These are phyloP conservation scores for Lophotis ruficrista DNA, from an alignment of 2,113 vertebrate species.

Conservation along the genomic window DNA sequence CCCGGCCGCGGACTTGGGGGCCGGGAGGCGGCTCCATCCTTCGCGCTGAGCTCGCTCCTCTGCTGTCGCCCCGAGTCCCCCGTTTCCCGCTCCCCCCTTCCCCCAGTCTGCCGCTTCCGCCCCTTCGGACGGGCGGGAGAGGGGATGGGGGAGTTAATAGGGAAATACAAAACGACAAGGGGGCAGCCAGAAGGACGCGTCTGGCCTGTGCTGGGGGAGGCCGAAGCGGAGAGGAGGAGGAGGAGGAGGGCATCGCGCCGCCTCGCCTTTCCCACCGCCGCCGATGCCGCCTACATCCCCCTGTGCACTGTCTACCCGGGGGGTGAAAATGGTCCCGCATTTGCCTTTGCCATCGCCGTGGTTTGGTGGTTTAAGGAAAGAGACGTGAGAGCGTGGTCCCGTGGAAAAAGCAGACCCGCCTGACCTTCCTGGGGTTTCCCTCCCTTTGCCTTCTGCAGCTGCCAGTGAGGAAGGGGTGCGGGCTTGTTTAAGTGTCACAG, in stretches of 20 bases:
- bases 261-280: neutral
- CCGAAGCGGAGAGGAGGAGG: neutral
- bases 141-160: neutral
- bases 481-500: neutral
- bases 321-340: neutral
- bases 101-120: neutral
- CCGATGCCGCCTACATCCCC: neutral
- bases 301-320: neutral
- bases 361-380: neutral
- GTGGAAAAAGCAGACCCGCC: neutral
- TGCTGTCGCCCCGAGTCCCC: neutral
- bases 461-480: neutral
- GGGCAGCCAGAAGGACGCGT: neutral
- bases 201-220: neutral
- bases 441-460: neutral
- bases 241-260: neutral
- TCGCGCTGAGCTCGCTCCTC: no score
- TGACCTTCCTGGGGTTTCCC: neutral
- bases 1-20: no score
- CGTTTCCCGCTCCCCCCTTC: no score
- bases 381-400: no score
- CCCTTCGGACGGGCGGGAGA: neutral
- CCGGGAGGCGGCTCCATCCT: neutral
- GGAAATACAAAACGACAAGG: accelerated
- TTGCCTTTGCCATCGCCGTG: neutral